These are phyloP conservation scores for Blomia tropicalis DNA, from an alignment of 2,888 invertebrate genomes.

Conservation along the genomic window DNA sequence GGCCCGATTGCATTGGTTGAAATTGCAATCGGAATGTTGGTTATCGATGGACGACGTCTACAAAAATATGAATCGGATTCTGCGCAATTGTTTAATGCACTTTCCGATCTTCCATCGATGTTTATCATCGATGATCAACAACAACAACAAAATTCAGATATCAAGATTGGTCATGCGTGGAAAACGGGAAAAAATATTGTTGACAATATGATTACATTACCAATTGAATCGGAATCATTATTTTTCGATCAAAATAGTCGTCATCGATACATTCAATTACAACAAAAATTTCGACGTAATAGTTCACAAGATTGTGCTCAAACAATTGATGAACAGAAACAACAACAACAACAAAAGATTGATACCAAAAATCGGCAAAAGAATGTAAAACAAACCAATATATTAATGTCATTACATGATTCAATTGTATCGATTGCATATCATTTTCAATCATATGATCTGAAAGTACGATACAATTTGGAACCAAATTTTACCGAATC, in stretches of 20 bases:
- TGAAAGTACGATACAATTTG: slow-evolving; percentile 38
- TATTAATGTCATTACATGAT: slow-evolving; percentile 90
- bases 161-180: slow-evolving; percentile 16
- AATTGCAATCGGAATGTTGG: slow-evolving; percentile 81
- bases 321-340: slow-evolving; percentile 39
- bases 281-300: not conserved
- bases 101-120: slow-evolving; percentile 67
- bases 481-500: slow-evolving; percentile 39
- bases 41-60: slow-evolving; percentile 15
- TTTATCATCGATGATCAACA: not conserved
- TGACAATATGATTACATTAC: not conserved
- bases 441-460: slow-evolving; percentile 85
- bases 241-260: too few species aligned
- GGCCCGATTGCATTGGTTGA: slow-evolving; percentile 88
- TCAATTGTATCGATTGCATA: slow-evolving; percentile 81
- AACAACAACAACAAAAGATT: too few species aligned
- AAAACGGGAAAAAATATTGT: slow-evolving; percentile 18
- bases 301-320: not conserved
- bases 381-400: slow-evolving; percentile 94
- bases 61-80: slow-evolving; percentile 46
- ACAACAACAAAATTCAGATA: not conserved
- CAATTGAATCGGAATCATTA: not conserved
- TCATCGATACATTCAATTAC: not conserved
- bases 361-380: slow-evolving; percentile 82
- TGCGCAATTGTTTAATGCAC: slow-evolving; percentile 89